phyloP scores from a whole-genome alignment of 2,888 invertebrate species.

The Taphrorychus bicolor region DNA sequence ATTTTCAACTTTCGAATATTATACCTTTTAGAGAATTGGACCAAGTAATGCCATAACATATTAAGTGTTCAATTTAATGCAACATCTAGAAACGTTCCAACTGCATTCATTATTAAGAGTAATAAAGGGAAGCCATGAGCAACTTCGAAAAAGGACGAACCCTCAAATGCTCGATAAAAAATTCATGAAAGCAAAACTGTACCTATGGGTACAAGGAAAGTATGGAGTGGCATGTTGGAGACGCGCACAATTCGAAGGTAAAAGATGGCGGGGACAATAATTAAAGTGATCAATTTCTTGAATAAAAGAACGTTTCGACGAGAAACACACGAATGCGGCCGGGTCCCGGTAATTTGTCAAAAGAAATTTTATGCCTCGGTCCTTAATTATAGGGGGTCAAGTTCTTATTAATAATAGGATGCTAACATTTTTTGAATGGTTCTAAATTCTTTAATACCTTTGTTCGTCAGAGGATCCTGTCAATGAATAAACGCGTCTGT shows the following conservation, averaged over 20 bases:
- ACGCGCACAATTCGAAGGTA: slow-evolving; percentile 18
- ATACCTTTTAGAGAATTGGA: too few species aligned
- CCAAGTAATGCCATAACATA: too few species aligned
- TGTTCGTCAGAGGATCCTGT: too few species aligned
- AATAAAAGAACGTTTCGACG: slow-evolving; percentile 31
- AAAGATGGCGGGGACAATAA: slow-evolving; percentile 25
- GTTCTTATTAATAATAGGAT: slow-evolving; percentile 5
- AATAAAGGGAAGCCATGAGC: slow-evolving; percentile 13
- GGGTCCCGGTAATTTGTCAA: slow-evolving; percentile 21
- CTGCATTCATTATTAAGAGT: slow-evolving; percentile 2
- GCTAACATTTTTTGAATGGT: too few species aligned
- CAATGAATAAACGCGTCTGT: too few species aligned
- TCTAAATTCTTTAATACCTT: too few species aligned
- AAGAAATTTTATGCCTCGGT: slow-evolving; percentile 10
- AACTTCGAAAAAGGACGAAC: slow-evolving; percentile 7
- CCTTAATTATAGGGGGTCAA: slow-evolving; percentile 13
- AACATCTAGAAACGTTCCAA: neutral
- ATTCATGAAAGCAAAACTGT: slow-evolving; percentile 8
- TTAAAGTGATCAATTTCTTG: slow-evolving; percentile 29
- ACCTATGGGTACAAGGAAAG: slow-evolving; percentile 8
- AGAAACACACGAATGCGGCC: slow-evolving; percentile 26
- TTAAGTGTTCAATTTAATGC: too few species aligned
- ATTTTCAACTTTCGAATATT: too few species aligned
- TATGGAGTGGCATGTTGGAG: slow-evolving; percentile 6
- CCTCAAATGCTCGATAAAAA: slow-evolving; percentile 2